Conservation (phyloP, 2,888 invertebrate genomes). For the Ennomos erosarius region DNA sequence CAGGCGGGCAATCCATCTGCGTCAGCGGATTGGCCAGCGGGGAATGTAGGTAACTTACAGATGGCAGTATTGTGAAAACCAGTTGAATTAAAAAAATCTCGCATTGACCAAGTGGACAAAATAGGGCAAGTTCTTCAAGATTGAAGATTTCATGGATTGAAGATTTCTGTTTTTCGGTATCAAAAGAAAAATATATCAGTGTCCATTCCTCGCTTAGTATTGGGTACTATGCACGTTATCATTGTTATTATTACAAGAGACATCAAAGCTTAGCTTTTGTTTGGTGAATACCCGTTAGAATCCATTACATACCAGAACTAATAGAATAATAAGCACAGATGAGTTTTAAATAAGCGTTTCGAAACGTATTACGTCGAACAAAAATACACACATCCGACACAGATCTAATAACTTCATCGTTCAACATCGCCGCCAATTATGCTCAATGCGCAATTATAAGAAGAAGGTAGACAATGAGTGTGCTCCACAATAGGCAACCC, state of each 20-base stretch:
- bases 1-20: slow-evolving; percentile 48
- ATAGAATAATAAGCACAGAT: slow-evolving; percentile 17
- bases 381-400: slow-evolving; percentile 13
- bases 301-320: slow-evolving; percentile 13
- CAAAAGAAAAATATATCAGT: slow-evolving; percentile 4
- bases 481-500: slow-evolving; percentile 71
- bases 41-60: slow-evolving; percentile 23
- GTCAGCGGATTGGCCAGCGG: slow-evolving; percentile 32
- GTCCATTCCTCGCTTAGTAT: slow-evolving; percentile 15
- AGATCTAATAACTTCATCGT: slow-evolving; percentile 31
- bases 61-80: too few species aligned
- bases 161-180: too few species aligned
- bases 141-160: too few species aligned
- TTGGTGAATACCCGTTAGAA: slow-evolving; percentile 15
- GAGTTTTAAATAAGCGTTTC: slow-evolving; percentile 16
- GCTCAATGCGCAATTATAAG: slow-evolving; percentile 39
- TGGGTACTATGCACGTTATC: slow-evolving; percentile 9
- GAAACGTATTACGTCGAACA: slow-evolving; percentile 7
- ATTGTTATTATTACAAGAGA: slow-evolving; percentile 3
- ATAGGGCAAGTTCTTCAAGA: too few species aligned
- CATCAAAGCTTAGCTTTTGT: slow-evolving; percentile 20
- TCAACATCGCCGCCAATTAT: slow-evolving; percentile 35
- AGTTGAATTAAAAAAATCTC: too few species aligned
- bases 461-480: slow-evolving; percentile 62
- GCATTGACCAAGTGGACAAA: too few species aligned